Evolutionary conservation across 2,888 invertebrate species (phyloP).

Genomic region (Microchrysa polita): DNA sequence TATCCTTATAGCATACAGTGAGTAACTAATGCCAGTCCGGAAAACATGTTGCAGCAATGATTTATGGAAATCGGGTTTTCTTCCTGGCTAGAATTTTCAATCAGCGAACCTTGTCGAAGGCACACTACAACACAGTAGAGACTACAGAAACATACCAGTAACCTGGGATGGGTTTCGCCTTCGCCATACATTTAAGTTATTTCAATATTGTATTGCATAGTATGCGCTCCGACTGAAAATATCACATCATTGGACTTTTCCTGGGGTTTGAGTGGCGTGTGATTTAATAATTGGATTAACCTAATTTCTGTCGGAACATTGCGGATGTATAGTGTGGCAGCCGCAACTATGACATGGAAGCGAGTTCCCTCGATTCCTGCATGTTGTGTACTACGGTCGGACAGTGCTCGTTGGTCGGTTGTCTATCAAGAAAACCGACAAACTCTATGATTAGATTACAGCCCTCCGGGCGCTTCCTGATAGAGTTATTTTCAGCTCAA

Average conservation of each 20-base stretch:
- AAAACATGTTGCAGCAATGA: not conserved
- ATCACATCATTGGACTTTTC: slow-evolving; percentile 11
- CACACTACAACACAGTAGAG: not conserved
- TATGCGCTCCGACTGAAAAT: not conserved
- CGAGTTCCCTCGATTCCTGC: not conserved
- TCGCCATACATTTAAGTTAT: not conserved
- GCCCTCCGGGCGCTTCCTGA: not conserved
- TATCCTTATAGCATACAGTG: not conserved
- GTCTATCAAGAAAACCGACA: slow-evolving; percentile 24
- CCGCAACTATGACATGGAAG: not conserved
- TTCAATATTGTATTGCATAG: not conserved
- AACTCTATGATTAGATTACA: slow-evolving; percentile 12
- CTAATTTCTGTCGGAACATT: slow-evolving; percentile 24
- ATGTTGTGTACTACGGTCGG: not conserved
- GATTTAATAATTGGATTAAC: slow-evolving; percentile 42
- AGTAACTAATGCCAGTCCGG: not conserved
- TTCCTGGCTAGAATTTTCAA: slow-evolving; percentile 37
- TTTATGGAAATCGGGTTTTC: slow-evolving; percentile 29
- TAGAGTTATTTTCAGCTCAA: not conserved
- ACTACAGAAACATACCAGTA: slow-evolving; percentile 19
- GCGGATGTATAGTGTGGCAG: not conserved
- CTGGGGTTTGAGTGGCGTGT: slow-evolving; percentile 29
- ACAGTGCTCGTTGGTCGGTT: not conserved
- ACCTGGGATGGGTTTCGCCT: no score
- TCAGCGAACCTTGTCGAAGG: slow-evolving; percentile 17